Evolutionary conservation across 2,888 invertebrate genomes (phyloP), one percentile per base, ranked within the genome.

Genomic region (Scelioninae gen. 1): DNA sequence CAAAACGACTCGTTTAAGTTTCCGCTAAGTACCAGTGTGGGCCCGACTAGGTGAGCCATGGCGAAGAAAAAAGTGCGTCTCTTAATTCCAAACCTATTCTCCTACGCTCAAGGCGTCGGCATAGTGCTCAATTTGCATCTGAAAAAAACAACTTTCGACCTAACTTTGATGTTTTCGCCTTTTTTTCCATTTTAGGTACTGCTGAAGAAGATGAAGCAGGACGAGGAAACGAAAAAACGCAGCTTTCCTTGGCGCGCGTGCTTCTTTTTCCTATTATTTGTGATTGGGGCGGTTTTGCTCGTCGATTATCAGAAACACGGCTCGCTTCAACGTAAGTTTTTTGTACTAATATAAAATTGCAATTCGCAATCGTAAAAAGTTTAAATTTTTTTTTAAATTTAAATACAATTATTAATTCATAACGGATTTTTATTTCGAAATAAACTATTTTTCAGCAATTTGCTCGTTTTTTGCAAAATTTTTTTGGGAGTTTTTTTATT

Each of bases 231-330:
- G 56, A 34, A 47, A 10, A 88, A 85, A 80, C 83, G 85, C 74
- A 85, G 86, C 87, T 96, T 95, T 92, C 95, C 95, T 86, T 95
- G 95, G 95, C 93, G 94, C 87, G 94, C 94, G 89, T 94, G 95
- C 77, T 94, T 94, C 89, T 93, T 96, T 89, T 90, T 96, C 83
- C 88, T 96, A 71, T 87, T 95, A 82, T 88, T 94, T 32, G 90
- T 94, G 82, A 94, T 95, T 84, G 94, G 93, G 81, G 94, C 94
- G 51, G 91, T 95, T 75, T 92, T 96, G 72, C 93, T 93, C 40
- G 95, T 95, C 86, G 96, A 96, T 92, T 94, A 95, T 31, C 94
- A 94, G 40, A 94, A 93, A 83, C 94, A 95, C 88, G 95, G 95
- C 56, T 93, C 94, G 82, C 96, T 96, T 93, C 94, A 95, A 87